Percentiles rank a stretch among this genome's conserved stretches.
Evolutionary conservation across 2,797 vertebrate genomes (phyloP).

Genomic region (Phataginus tricuspis): DNA sequence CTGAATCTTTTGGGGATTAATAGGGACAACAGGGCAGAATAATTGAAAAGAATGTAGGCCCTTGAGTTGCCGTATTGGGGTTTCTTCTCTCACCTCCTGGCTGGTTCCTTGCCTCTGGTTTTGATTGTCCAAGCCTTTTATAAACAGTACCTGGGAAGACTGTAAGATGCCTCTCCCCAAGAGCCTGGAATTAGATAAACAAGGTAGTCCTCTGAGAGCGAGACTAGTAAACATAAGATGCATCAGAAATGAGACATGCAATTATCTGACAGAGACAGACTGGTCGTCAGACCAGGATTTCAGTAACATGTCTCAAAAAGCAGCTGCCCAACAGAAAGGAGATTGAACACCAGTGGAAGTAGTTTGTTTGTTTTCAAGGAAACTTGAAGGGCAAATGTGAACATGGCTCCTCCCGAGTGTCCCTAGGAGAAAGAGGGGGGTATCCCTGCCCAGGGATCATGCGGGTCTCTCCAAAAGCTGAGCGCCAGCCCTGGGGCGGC

Average conservation of each 20-base stretch:
- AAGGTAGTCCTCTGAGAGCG: slow-evolving; percentile 36
- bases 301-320: not conserved
- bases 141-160: not conserved
- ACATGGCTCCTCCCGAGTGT: not conserved
- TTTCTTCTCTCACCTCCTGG: not conserved
- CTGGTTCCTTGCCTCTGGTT: not conserved
- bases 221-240: slow-evolving; percentile 33
- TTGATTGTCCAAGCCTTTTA: not conserved
- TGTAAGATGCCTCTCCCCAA: not conserved
- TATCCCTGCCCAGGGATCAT: not conserved
- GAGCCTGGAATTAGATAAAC: slow-evolving; percentile 34
- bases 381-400: not conserved
- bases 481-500: not conserved
- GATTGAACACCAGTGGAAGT: not conserved
- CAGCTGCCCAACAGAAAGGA: slow-evolving; percentile 1
- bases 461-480: not conserved
- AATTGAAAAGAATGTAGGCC: not conserved
- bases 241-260: slow-evolving; percentile 22
- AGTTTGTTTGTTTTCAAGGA: not conserved
- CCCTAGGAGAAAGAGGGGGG: not conserved
- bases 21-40: not conserved
- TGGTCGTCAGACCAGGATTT: not conserved
- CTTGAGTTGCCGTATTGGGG: not conserved
- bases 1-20: not conserved
- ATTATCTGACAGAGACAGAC: slow-evolving; percentile 6